Conservation (phyloP, 2,888 invertebrate species). For the Sinelater perroti region DNA sequence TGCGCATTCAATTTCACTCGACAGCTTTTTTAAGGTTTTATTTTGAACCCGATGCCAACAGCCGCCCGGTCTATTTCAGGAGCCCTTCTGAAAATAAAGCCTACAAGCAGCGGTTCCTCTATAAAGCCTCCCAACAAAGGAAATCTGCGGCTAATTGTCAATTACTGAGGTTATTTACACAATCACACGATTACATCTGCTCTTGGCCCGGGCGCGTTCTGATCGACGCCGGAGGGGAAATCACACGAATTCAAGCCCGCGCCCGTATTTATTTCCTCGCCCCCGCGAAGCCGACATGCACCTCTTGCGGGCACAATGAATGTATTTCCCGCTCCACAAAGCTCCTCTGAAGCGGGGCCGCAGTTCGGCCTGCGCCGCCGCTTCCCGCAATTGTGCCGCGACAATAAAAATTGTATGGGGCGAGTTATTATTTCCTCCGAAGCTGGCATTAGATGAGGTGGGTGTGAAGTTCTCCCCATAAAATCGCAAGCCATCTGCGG, state of each 20-base stretch:
- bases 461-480: background rate
- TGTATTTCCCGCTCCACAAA: constrained; percentile 30
- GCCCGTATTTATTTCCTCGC: constrained; percentile 32
- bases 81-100: background rate
- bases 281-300: constrained; percentile 24
- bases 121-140: background rate
- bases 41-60: no score
- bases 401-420: constrained; percentile 8
- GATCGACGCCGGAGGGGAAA: constrained; percentile 12
- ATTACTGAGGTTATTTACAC: constrained; percentile 7
- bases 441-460: background rate
- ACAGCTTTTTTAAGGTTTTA: no score
- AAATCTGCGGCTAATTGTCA: constrained; percentile 1
- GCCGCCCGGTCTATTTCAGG: background rate
- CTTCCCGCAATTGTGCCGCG: constrained; percentile 22
- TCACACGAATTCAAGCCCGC: constrained; percentile 15
- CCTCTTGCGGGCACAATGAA: constrained; percentile 31
- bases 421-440: constrained; percentile 8
- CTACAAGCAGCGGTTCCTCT: no score
- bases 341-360: constrained; percentile 29
- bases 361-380: constrained; percentile 6
- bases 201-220: constrained; percentile 7
- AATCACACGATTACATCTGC: constrained; percentile 12
- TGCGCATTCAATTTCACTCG: no score
- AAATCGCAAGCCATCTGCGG: constrained; percentile 3